Conservation (phyloP, 2,113 vertebrate species). For the Oryzias melastigma region DNA sequence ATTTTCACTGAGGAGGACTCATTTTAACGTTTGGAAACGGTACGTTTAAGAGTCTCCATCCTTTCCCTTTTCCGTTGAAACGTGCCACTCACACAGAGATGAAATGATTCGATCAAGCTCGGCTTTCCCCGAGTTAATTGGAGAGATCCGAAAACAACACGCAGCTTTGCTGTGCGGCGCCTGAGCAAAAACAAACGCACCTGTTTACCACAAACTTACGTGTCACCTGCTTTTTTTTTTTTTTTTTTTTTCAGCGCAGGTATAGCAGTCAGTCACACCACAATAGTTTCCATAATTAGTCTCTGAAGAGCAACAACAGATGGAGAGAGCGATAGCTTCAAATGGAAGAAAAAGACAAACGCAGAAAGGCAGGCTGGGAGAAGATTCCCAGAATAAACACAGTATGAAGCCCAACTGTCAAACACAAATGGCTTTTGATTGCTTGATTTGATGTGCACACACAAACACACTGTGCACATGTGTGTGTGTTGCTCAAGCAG, state of each 20-base stretch:
- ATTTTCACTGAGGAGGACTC: constrained; percentile 2
- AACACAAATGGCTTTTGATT: constrained; percentile 38
- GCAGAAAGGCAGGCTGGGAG: constrained; percentile 17
- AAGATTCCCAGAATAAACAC: constrained; percentile 20
- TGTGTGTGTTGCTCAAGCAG: background rate
- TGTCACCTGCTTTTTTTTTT: constrained; percentile 64
- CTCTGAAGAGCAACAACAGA: constrained; percentile 71
- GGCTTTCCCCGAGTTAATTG: constrained; percentile 55
- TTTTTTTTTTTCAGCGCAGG: constrained; percentile 61
- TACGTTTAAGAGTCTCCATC: background rate
- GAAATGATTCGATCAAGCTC: constrained; percentile 59
- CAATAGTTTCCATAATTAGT: constrained; percentile 72
- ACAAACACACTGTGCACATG: background rate
- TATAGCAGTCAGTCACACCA: constrained; percentile 71
- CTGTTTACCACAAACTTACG: constrained; percentile 58
- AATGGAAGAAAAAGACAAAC: constrained; percentile 29
- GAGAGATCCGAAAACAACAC: constrained; percentile 40
- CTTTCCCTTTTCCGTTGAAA: background rate
- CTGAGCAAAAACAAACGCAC: constrained; percentile 60
- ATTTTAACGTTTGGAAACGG: background rate
- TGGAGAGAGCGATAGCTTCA: constrained; percentile 40
- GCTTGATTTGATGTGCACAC: constrained; percentile 4
- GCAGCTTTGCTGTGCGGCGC: constrained; percentile 36
- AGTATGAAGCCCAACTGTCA: constrained; percentile 21
- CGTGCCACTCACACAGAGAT: constrained; percentile 25